Base-by-base conservation (phyloP, 1,140 invertebrate species). In the Bombyx mandarina region DNA sequence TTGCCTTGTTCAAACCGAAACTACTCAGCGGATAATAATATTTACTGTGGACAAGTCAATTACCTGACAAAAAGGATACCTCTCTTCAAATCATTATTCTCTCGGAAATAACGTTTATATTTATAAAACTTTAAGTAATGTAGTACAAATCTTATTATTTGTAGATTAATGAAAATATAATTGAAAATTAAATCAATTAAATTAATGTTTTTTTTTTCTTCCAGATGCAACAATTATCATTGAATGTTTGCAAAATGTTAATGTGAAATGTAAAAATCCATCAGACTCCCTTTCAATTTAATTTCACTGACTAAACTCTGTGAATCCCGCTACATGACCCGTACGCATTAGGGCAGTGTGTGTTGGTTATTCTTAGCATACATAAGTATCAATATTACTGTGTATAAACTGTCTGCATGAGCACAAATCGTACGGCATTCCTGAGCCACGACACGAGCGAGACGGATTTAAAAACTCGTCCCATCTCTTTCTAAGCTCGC, bases 241-340 rank as follows among this genome's bases (percentile, higher is more conserved):
- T 18, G 12, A 18, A 18, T 18, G 12, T 18, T 18, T 18, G 12
- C 12, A 18, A 18, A 18, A 18, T 18, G 12, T 18, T 18, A 18
- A 18, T 18, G 12, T 18, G 12, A 54, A 45, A 82, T 64, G 66
- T 68, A 73, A 79, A 86, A 85, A 86, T 83, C 77, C 65, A 77
- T 75, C 80, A 85, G 80, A 87, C 71, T 87, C 83, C 83, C 82
- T 87, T 87, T 87, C 83, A 80, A 81, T 85, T 75, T 83, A 84
- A 87, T 87, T 87, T 87, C 82, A 87, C 83, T 87, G 76, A 68
- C 79, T 83, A 83, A 85, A 83, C 82, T 81, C 75, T 68, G 75
- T 75, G 61, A 69, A 82, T 87, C 82, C 84, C 84, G 84, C 82
- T 87, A 87, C 64, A 82, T 84, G 84, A 87, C 84, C 84, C 81